phyloP scores from a whole-genome alignment of 1,140 invertebrate genomes.

The Drosophila chauvacae region DNA sequence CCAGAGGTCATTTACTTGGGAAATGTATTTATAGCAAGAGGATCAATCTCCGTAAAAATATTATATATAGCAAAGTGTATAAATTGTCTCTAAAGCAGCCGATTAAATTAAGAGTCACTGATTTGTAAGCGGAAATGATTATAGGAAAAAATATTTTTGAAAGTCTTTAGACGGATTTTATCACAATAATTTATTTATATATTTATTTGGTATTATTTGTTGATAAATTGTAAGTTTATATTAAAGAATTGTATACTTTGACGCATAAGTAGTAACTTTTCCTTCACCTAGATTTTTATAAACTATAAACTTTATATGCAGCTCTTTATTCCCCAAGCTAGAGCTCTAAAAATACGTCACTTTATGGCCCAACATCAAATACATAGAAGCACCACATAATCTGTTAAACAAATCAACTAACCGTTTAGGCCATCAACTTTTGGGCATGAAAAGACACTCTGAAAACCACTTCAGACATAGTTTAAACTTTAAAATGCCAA shows the following conservation, averaged over 20 bases:
- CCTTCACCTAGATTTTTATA: neutral
- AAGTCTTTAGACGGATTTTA: neutral
- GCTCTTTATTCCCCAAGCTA: neutral
- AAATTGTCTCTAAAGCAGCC: neutral
- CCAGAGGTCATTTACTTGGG: conserved; percentile 32
- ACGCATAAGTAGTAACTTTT: neutral
- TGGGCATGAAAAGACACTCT: conserved; percentile 8
- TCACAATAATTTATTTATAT: neutral
- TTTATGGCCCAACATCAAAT: neutral
- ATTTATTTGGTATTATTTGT: neutral
- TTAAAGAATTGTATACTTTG: neutral
- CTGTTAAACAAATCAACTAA: conserved; percentile 15
- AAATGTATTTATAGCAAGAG: conserved; percentile 14
- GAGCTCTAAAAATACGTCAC: neutral
- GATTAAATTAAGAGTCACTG: conserved; percentile 8
- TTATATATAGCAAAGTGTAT: neutral
- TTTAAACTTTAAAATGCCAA: conserved; percentile 24
- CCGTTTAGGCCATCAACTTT: conserved; percentile 3
- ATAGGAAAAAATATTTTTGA: neutral
- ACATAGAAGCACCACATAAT: neutral
- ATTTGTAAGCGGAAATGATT: conserved; percentile 1
- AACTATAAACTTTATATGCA: neutral
- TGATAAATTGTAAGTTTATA: neutral
- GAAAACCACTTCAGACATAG: conserved; percentile 26
- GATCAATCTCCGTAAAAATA: conserved; percentile 17